These are phyloP conservation scores for Drosophila nasuta DNA, from an alignment of 1,140 invertebrate species.

Conservation along the genomic window DNA sequence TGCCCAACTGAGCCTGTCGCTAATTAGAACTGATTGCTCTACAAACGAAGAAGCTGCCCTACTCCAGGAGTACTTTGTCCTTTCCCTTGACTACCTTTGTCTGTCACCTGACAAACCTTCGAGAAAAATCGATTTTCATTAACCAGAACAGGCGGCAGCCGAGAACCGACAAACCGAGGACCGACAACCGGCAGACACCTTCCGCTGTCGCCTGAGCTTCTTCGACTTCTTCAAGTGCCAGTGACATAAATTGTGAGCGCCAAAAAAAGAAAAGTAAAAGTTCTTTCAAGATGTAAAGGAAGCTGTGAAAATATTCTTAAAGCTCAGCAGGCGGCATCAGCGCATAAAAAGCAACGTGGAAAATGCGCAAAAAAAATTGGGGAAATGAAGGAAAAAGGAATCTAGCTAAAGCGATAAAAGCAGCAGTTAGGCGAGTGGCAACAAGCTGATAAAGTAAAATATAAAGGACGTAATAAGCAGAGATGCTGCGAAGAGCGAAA, in stretches of 20 bases:
- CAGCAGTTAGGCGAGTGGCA: constrained; percentile 33
- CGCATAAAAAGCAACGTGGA: constrained; percentile 11
- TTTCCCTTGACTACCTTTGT: not conserved
- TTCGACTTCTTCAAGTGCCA: constrained; percentile 27
- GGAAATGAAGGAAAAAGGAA: not conserved
- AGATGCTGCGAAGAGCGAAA: constrained; percentile 5
- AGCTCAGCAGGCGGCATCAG: constrained; percentile 34
- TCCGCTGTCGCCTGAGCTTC: not conserved
- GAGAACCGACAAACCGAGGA: too few species aligned
- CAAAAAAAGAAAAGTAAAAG: constrained; percentile 30
- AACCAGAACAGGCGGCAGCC: not conserved
- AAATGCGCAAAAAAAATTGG: not conserved
- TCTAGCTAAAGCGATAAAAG: constrained; percentile 12
- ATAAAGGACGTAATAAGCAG: constrained; percentile 28
- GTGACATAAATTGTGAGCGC: constrained; percentile 37
- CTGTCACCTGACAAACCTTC: constrained; percentile 21
- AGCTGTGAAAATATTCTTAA: constrained; percentile 46
- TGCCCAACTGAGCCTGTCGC: constrained; percentile 45
- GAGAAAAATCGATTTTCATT: constrained; percentile 48
- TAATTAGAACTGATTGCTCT: constrained; percentile 76
- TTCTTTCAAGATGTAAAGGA: constrained; percentile 20
- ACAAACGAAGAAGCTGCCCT: constrained; percentile 67
- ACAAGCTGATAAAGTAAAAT: constrained; percentile 51
- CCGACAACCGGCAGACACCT: constrained; percentile 8
- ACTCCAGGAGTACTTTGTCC: not conserved